Evolutionary conservation across 2,797 vertebrate genomes (phyloP), one percentile per base, ranked within the genome.

Genomic region (Xenopus petersii): DNA sequence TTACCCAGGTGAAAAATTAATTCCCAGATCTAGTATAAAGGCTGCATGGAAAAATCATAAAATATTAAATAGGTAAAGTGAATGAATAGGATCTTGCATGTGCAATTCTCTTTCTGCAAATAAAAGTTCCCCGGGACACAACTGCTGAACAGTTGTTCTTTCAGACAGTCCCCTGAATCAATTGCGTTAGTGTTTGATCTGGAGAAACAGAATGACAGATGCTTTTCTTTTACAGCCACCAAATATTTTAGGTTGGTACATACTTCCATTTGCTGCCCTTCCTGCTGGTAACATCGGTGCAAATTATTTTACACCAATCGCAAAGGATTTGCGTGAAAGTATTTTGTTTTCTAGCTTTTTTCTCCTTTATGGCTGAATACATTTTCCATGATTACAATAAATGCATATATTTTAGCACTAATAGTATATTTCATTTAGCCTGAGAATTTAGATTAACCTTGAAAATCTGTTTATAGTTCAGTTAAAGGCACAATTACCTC

Each of bases 21-120:
- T 78, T 68, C 70, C 70, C 75, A 64, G 56, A 46, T 48, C 62
- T 13, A 60, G 63, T 58, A 17, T 78, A 67, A 78, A 47, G 46
- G 63, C 67, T 58, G 56, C 51, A 73, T 73, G 75, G 70, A 78
- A 78, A 73, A 73, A 64, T 69, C 60, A 78, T 78, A 73, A 78
- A 78, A 49, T 69, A 73, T 73, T 69, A 73, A 78, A 69, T 69
- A 69, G 65, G 49, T 51, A 51, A 51, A 51, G 49, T 51, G 49
- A 72, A 73, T 77, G 75, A 68, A 73, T 64, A 42, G 21, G 60
- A 78, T 73, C 62, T 54, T 78, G 62, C 65, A 73, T 69, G 49
- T 69, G 59, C 59, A 73, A 58, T 46, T 73, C 60, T 78, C 71
- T 58, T 42, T 78, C 65, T 78, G 65, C 75, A 78, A 67, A 78